Conservation (phyloP, 2,797 vertebrate genomes). For the Leptodactylus fallax region DNA sequence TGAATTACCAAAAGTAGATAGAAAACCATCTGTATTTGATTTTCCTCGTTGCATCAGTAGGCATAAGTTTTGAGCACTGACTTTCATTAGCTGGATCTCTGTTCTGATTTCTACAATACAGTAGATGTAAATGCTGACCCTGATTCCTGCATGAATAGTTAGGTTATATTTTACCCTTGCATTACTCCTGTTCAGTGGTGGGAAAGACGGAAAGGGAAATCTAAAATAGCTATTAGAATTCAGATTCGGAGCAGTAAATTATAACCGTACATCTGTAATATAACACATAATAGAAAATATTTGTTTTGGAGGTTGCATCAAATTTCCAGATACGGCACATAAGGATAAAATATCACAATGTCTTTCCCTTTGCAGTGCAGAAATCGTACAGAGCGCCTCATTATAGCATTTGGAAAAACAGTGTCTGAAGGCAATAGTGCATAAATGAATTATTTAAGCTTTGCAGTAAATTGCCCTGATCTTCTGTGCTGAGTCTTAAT, state of each 20-base stretch:
- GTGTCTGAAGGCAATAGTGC: conserved; percentile 84
- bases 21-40: conserved; percentile 63
- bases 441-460: conserved; percentile 93
- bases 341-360: conserved; percentile 55
- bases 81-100: conserved; percentile 52
- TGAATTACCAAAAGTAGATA: conserved; percentile 64
- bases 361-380: conserved; percentile 71
- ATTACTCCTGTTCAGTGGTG: conserved; percentile 65
- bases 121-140: conserved; percentile 48
- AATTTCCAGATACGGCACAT: conserved; percentile 58
- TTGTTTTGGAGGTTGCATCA: conserved; percentile 19
- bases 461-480: conserved; percentile 80
- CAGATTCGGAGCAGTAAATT: conserved; percentile 67
- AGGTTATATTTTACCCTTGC: conserved; percentile 11
- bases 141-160: conserved; percentile 35
- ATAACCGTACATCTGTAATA: conserved; percentile 16
- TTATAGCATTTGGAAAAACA: conserved; percentile 90
- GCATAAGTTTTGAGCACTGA: conserved; percentile 45
- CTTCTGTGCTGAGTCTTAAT: conserved; percentile 81
- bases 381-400: conserved; percentile 75
- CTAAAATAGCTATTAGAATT: conserved; percentile 1
- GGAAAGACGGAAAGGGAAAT: background rate
- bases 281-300: conserved; percentile 37
- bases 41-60: conserved; percentile 58
- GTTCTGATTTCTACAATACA: conserved; percentile 28